phyloP scores from a whole-genome alignment of 2,113 vertebrate species.

The Turnix velox region DNA sequence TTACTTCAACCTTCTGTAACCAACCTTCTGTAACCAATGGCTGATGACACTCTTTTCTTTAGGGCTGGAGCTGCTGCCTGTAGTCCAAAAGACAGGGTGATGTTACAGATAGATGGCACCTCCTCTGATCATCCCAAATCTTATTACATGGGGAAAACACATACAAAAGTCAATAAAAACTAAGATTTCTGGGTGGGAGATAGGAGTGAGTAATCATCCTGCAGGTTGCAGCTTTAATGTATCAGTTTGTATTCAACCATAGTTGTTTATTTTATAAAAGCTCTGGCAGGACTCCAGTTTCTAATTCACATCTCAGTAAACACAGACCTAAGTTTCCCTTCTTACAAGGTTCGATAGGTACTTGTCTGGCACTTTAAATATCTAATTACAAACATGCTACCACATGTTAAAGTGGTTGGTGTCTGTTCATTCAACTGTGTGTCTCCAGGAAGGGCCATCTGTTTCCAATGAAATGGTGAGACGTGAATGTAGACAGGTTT shows the following conservation, averaged over 20 bases:
- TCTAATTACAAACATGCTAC: conserved; percentile 61
- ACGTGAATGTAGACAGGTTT: conserved; percentile 23
- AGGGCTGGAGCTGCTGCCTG: not conserved
- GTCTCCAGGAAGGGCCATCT: conserved; percentile 61
- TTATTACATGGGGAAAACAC: not conserved
- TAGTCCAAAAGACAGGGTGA: not conserved
- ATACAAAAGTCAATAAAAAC: not conserved
- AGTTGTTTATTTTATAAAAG: not conserved
- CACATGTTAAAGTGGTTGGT: conserved; percentile 42
- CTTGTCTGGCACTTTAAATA: conserved; percentile 57
- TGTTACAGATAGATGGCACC: not conserved
- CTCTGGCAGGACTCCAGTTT: conserved; percentile 3
- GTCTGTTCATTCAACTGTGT: conserved; percentile 50
- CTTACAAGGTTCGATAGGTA: conserved; percentile 19
- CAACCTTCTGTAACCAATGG: no score
- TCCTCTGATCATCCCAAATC: not conserved
- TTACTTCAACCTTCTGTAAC: not conserved
- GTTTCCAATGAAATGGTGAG: conserved; percentile 44
- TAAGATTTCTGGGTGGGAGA: not conserved
- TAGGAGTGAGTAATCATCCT: not conserved
- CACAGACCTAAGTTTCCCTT: conserved; percentile 6
- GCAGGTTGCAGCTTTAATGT: conserved; percentile 5
- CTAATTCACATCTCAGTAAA: conserved; percentile 32
- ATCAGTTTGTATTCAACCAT: not conserved
- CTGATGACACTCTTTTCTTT: not conserved